phyloP scores from a whole-genome alignment of 1,140 invertebrate species.

The Saxidomus purpurata region DNA sequence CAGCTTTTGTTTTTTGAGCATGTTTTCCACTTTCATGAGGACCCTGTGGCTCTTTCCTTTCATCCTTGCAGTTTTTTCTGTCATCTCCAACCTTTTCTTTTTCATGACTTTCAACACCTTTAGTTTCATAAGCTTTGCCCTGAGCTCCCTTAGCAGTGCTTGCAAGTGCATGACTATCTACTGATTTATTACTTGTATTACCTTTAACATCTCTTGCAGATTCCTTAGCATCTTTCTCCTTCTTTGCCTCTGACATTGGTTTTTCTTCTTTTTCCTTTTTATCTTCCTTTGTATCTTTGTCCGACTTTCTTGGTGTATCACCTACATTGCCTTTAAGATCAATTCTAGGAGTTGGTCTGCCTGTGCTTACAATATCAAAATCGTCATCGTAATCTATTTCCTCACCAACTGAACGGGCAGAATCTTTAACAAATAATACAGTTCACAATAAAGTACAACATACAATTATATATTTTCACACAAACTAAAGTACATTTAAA shows the following conservation, averaged over 20 bases:
- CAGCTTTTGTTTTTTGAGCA: neutral
- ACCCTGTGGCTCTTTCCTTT: neutral
- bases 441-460: neutral
- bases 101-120: neutral
- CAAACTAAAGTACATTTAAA: too few relatives aligned
- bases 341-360: conserved; percentile 42
- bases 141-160: neutral
- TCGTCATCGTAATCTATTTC: conserved; percentile 50
- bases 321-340: conserved; percentile 1
- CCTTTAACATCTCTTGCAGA: neutral
- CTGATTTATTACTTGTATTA: conserved; percentile 20
- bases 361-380: conserved; percentile 50
- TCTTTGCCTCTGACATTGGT: neutral
- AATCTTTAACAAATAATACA: conserved; percentile 53
- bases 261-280: conserved; percentile 16
- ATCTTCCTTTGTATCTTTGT: neutral
- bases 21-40: neutral
- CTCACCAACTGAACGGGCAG: conserved; percentile 48
- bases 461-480: neutral
- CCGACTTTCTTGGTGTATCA: neutral
- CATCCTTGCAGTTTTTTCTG: neutral
- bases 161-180: conserved; percentile 33
- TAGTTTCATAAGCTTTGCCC: neutral
- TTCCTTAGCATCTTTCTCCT: neutral
- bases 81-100: neutral